phyloP scores from a whole-genome alignment of 2,888 invertebrate species.

The Eueremaeus valkanovi region DNA sequence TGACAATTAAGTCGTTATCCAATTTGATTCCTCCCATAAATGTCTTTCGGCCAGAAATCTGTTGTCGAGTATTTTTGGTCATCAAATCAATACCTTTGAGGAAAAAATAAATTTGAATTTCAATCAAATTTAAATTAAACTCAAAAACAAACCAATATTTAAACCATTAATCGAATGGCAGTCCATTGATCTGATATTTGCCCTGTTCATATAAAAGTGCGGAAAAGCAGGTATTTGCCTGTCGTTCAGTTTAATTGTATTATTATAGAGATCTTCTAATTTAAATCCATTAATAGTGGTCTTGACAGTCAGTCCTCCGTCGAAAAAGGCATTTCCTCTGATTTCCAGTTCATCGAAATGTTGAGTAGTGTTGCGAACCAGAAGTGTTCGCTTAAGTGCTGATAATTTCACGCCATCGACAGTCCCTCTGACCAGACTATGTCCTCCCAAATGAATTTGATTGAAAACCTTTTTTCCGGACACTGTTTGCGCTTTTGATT shows the following conservation, averaged over 20 bases:
- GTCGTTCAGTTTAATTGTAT: conserved; percentile 40
- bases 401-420: conserved; percentile 45
- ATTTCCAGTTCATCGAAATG: not conserved
- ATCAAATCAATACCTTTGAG: not conserved
- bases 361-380: conserved; percentile 28
- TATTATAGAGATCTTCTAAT: conserved; percentile 38
- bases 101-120: not conserved
- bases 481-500: conserved; percentile 41
- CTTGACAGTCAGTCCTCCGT: conserved; percentile 39
- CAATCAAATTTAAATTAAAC: not conserved
- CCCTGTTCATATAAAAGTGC: conserved; percentile 31
- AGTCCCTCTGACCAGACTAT: conserved; percentile 41
- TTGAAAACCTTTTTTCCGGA: conserved; percentile 43
- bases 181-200: not conserved
- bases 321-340: conserved; percentile 13
- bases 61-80: conserved; percentile 1
- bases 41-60: not conserved
- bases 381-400: conserved; percentile 27
- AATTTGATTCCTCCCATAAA: conserved; percentile 30
- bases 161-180: conserved; percentile 9
- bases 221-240: conserved; percentile 29
- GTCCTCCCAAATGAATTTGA: conserved; percentile 42
- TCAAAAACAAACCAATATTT: conserved; percentile 1
- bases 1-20: conserved; percentile 38
- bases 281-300: conserved; percentile 36